Evolutionary conservation across 2,797 vertebrate species (phyloP), one percentile per base, ranked within the genome.

Genomic region (Rhabdophis nuchalis): DNA sequence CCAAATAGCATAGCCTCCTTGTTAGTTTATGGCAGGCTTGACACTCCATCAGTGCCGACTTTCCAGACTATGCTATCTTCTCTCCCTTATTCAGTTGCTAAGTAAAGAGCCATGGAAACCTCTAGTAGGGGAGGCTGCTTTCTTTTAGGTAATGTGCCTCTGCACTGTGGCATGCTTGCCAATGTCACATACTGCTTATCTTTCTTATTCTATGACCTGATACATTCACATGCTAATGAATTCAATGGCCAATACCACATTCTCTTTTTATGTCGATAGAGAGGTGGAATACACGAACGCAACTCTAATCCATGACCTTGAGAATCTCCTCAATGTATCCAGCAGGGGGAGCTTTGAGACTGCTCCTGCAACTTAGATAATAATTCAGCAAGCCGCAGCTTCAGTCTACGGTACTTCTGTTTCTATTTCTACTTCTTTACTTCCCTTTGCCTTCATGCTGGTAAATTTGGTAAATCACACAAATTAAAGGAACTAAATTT

Each of bases 271-370:
- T n/a, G 52, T 32, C 4, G 27, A 58, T 46, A 64, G n/a, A 87
- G 29, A 72, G 41, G 27, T 57, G 52, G 64, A 7, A 60, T 29
- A 61, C 4, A 57, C 20, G 25, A 60, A 18, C 13, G 1, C 36
- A 88, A 41, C 36, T 50, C 4, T 27, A 29, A 20, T 36, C 10
- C 36, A 61, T 20, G 32, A 46, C 32, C 29, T 90, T 61, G 25
- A 85, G 53, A 90, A 92, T 8, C 96, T 96, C 94, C 90, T 5
- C 46, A 2, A 91, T 4, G 89, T 56, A 90, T 57, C 96, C 96
- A 95, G 94, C 94, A 96, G 96, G 94, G 94, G 96, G 96, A 95
- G 96, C 96, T 82, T 95, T 95, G 57, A 91, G 95, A 96, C 94
- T 93, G 92, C 90, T 82, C 53, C 72, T 89, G 10, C 8, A 11